A percentile compares a stretch with the other conserved stretches of the same genome.
Evolutionary conservation across 2,113 vertebrate genomes (phyloP).

Genomic region (Takifugu bimaculatus): DNA sequence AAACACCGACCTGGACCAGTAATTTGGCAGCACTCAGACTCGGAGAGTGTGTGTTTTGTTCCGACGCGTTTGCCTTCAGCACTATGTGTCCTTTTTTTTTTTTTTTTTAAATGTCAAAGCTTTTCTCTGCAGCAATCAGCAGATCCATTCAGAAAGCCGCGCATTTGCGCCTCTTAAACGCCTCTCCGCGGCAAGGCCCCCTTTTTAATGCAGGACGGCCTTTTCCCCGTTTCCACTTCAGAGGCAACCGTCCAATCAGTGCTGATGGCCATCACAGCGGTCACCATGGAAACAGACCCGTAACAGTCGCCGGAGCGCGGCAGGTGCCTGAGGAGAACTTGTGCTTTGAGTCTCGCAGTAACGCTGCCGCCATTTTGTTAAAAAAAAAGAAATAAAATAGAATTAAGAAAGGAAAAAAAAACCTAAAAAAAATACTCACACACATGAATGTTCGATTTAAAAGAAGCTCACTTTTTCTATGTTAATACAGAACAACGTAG

Average conservation of each 20-base stretch:
- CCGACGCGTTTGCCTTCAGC: slow-evolving; percentile 38
- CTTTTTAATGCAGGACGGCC: slow-evolving; percentile 39
- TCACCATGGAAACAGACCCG: slow-evolving; percentile 60
- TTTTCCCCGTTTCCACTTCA: slow-evolving; percentile 35
- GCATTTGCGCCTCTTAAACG: slow-evolving; percentile 45
- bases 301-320: slow-evolving; percentile 62
- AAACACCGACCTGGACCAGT: slow-evolving; percentile 56
- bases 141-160: slow-evolving; percentile 32
- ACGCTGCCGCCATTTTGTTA: slow-evolving; percentile 66
- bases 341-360: slow-evolving; percentile 67
- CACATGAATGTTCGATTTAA: slow-evolving; percentile 60
- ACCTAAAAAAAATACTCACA: slow-evolving; percentile 12
- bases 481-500: slow-evolving; percentile 53
- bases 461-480: slow-evolving; percentile 69
- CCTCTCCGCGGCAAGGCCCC: slow-evolving; percentile 26
- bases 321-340: slow-evolving; percentile 72
- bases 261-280: slow-evolving; percentile 50
- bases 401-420: neutral
- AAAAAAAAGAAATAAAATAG: slow-evolving; percentile 16
- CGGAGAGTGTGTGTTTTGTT: slow-evolving; percentile 50
- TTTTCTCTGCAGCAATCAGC: slow-evolving; percentile 50
- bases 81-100: slow-evolving; percentile 29
- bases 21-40: slow-evolving; percentile 53
- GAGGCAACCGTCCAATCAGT: slow-evolving; percentile 45
- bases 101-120: slow-evolving; percentile 38